Percentiles rank a stretch among this genome's conserved stretches.
These are phyloP conservation scores for Sarotherodon lohbergeri DNA, from an alignment of 2,113 vertebrate species.

Conservation along the genomic window DNA sequence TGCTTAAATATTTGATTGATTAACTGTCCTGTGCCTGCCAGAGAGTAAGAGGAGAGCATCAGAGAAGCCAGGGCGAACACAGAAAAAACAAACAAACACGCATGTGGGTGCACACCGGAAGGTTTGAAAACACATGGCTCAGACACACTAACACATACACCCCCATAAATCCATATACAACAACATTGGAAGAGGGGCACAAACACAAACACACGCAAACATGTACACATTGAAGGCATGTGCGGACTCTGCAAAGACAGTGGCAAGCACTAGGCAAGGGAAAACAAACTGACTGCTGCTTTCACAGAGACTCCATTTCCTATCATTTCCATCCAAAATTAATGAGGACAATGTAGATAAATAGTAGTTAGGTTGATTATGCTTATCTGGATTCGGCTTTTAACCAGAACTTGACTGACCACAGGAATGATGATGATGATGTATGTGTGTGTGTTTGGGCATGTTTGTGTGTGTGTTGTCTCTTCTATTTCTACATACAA, in stretches of 20 bases:
- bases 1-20: slow-evolving; percentile 82
- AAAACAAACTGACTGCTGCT: slow-evolving; percentile 34
- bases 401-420: neutral
- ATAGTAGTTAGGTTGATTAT: slow-evolving; percentile 20
- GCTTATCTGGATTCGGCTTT: neutral
- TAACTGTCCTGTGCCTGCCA: slow-evolving; percentile 71
- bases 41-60: slow-evolving; percentile 62
- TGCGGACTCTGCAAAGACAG: slow-evolving; percentile 40
- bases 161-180: slow-evolving; percentile 50
- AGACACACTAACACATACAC: slow-evolving; percentile 47
- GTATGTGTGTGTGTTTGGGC: neutral
- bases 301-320: slow-evolving; percentile 1
- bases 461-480: neutral
- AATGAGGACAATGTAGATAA: slow-evolving; percentile 30
- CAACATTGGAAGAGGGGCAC: slow-evolving; percentile 46
- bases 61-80: slow-evolving; percentile 46
- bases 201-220: slow-evolving; percentile 47
- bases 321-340: slow-evolving; percentile 11
- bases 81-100: slow-evolving; percentile 61
- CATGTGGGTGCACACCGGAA: slow-evolving; percentile 51
- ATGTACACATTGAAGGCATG: slow-evolving; percentile 37
- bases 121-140: slow-evolving; percentile 54
- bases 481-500: neutral
- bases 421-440: neutral
- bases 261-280: neutral